phyloP scores from a whole-genome alignment of 2,113 vertebrate genomes.

The Pongo abelii region DNA sequence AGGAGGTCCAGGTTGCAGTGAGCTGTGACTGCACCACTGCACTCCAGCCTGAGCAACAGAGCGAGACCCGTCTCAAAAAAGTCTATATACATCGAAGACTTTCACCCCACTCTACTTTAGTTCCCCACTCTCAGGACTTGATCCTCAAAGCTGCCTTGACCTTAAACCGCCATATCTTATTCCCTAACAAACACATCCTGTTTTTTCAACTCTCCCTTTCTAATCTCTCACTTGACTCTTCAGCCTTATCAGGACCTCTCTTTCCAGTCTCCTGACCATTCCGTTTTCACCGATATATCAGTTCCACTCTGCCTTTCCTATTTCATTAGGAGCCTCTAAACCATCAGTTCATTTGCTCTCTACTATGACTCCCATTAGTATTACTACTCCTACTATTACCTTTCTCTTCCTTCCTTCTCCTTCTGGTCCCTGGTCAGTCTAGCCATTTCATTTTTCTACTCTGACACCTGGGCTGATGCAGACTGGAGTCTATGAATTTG shows the following conservation, averaged over 20 bases:
- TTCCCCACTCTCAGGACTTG: not conserved
- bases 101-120: not conserved
- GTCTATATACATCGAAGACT: not conserved
- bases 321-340: not conserved
- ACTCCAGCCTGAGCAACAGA: too few species aligned
- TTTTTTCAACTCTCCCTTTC: not conserved
- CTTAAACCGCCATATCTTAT: not conserved
- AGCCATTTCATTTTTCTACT: not conserved
- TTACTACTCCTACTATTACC: not conserved
- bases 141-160: conserved; percentile 44
- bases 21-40: too few species aligned
- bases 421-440: not conserved
- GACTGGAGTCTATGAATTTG: not conserved
- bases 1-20: too few species aligned
- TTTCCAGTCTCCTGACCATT: not conserved
- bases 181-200: not conserved
- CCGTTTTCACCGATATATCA: not conserved
- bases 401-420: not conserved
- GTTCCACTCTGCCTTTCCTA: not conserved
- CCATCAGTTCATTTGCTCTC: not conserved
- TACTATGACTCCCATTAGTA: not conserved
- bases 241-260: not conserved
- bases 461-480: not conserved
- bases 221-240: not conserved
- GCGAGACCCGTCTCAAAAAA: too few species aligned